These are phyloP conservation scores for Incurvaria masculella DNA, from an alignment of 2,888 invertebrate species.

Conservation along the genomic window DNA sequence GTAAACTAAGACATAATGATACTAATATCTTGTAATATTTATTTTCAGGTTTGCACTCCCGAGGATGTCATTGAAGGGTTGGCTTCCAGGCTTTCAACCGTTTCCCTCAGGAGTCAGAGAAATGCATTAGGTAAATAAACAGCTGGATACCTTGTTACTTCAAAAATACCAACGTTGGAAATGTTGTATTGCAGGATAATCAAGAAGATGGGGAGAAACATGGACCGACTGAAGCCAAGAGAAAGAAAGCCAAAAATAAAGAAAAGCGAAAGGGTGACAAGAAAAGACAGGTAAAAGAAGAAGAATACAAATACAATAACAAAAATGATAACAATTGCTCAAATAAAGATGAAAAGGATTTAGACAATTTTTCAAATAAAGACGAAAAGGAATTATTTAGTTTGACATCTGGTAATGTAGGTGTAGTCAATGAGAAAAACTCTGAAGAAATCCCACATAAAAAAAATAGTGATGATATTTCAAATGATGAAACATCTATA, in stretches of 20 bases:
- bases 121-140: slow-evolving; percentile 50
- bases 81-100: slow-evolving; percentile 49
- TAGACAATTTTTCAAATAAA: not conserved
- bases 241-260: slow-evolving; percentile 1
- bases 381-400: not conserved
- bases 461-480: not conserved
- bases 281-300: slow-evolving; percentile 8
- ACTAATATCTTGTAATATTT: slow-evolving; percentile 13
- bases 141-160: slow-evolving; percentile 26
- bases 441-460: too few species aligned
- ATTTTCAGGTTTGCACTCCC: slow-evolving; percentile 32
- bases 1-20: too few species aligned
- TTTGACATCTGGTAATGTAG: too few species aligned
- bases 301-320: slow-evolving; percentile 1
- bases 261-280: slow-evolving; percentile 15
- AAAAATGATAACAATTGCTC: slow-evolving; percentile 9
- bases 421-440: too few species aligned
- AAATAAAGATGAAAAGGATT: slow-evolving; percentile 2
- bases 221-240: slow-evolving; percentile 1
- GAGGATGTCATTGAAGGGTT: slow-evolving; percentile 43
- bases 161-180: slow-evolving; percentile 39
- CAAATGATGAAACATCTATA: not conserved
- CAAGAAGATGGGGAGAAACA: slow-evolving; percentile 21
- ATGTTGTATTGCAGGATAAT: slow-evolving; percentile 46
- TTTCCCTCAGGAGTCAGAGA: slow-evolving; percentile 44